A percentile compares a stretch with the other conserved stretches of the same genome.
Conservation (phyloP, 1,140 invertebrate genomes). For the Lordiphosa stackelbergi region DNA sequence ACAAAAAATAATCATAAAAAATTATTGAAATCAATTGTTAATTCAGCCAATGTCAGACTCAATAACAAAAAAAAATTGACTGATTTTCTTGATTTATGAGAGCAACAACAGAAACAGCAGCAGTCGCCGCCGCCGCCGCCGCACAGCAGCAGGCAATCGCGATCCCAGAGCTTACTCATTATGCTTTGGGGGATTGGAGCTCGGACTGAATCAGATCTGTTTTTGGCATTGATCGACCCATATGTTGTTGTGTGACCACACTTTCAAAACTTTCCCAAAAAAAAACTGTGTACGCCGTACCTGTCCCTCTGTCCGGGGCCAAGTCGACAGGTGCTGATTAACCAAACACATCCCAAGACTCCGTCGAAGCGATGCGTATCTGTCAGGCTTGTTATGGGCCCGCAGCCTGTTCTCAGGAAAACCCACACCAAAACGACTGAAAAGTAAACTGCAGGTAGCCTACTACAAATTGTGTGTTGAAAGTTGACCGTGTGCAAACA, state of each 20-base stretch:
- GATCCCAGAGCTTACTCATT: slow-evolving; percentile 44
- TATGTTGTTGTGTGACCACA: slow-evolving; percentile 32
- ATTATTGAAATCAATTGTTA: slow-evolving; percentile 75
- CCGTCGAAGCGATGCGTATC: slow-evolving; percentile 56
- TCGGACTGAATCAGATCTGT: slow-evolving; percentile 20
- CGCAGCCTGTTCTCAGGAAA: slow-evolving; percentile 64
- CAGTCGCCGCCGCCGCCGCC: slow-evolving; percentile 18
- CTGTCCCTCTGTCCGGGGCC: slow-evolving; percentile 45
- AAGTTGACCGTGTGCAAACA: slow-evolving; percentile 68
- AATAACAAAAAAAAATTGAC: slow-evolving; percentile 62
- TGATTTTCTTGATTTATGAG: slow-evolving; percentile 74
- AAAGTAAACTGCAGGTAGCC: slow-evolving; percentile 61
- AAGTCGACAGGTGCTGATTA: slow-evolving; percentile 70
- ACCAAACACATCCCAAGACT: slow-evolving; percentile 57
- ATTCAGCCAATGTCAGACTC: slow-evolving; percentile 74
- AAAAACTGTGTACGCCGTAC: slow-evolving; percentile 40
- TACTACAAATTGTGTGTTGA: slow-evolving; percentile 65
- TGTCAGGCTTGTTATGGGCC: slow-evolving; percentile 63
- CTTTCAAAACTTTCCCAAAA: slow-evolving; percentile 67
- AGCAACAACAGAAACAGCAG: slow-evolving; percentile 29
- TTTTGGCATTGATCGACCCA: slow-evolving; percentile 43
- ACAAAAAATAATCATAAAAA: slow-evolving; percentile 72
- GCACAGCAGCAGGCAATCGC: slow-evolving; percentile 36
- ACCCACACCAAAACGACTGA: slow-evolving; percentile 55
- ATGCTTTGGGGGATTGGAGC: slow-evolving; percentile 18